A percentile compares a stretch with the other conserved stretches of the same genome.
Evolutionary conservation across 2,888 invertebrate genomes (phyloP).

Genomic region (Drosophila vallismaia): DNA sequence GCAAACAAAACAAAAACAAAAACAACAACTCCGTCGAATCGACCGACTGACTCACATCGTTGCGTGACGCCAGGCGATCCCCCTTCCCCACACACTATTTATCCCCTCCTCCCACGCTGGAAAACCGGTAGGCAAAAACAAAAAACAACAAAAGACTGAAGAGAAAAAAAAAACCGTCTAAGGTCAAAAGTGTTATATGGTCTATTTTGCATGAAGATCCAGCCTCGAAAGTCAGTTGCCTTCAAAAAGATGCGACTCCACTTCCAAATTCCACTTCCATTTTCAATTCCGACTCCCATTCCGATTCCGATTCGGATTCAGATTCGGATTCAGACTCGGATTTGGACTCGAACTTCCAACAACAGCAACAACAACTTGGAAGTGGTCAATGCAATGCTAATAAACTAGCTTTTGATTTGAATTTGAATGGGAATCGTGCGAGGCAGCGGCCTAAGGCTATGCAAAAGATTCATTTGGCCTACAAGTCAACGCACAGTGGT

Average conservation of each 20-base stretch:
- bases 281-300: conserved; percentile 17
- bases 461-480: conserved; percentile 66
- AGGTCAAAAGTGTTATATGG: conserved; percentile 73
- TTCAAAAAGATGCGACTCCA: conserved; percentile 36
- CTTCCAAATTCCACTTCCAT: conserved; percentile 21
- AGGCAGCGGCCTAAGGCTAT: conserved; percentile 47
- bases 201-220: conserved; percentile 41
- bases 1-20: conserved; percentile 18
- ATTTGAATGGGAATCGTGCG: conserved; percentile 63
- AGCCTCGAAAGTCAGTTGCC: conserved; percentile 35
- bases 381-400: conserved; percentile 44
- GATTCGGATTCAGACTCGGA: conserved; percentile 26
- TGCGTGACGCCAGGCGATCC: conserved; percentile 47
- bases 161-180: conserved; percentile 46
- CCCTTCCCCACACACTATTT: conserved; percentile 9
- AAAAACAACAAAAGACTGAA: background rate
- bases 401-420: conserved; percentile 54
- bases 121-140: conserved; percentile 67
- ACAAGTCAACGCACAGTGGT: conserved; percentile 49
- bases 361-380: conserved; percentile 9
- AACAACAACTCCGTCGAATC: conserved; percentile 42
- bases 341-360: conserved; percentile 16
- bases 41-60: conserved; percentile 75
- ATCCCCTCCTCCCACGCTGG: conserved; percentile 43
- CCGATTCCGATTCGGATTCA: conserved; percentile 9